Evolutionary conservation across 2,888 invertebrate species (phyloP).

Genomic region (Melipona bicolor): DNA sequence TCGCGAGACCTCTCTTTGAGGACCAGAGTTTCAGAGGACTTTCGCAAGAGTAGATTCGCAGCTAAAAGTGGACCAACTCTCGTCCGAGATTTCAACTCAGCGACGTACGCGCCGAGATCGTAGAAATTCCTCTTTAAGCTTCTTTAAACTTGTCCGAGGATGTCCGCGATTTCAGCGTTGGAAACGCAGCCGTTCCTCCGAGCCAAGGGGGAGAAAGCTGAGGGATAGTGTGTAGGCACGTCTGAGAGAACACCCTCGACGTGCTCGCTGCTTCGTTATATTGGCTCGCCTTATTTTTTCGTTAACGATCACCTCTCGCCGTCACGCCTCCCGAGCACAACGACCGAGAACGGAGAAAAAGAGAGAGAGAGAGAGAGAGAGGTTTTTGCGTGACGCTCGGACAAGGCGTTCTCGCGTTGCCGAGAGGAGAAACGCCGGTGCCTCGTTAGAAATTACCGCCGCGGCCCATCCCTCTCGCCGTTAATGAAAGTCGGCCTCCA

Average conservation of each 20-base stretch:
- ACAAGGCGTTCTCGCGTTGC: slow-evolving; percentile 53
- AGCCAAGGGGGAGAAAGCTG: not conserved
- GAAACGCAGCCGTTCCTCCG: no score
- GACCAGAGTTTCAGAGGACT: no score
- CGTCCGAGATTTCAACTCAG: no score
- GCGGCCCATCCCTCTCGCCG: slow-evolving; percentile 64
- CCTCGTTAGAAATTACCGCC: slow-evolving; percentile 71
- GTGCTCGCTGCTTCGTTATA: slow-evolving; percentile 34
- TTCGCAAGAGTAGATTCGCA: no score
- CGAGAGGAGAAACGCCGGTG: slow-evolving; percentile 36
- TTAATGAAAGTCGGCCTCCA: slow-evolving; percentile 68
- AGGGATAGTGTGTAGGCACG: slow-evolving; percentile 14
- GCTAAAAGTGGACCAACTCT: no score
- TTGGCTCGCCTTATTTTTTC: slow-evolving; percentile 63
- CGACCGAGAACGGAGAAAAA: not conserved
- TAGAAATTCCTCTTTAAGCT: no score
- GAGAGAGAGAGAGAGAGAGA: not conserved
- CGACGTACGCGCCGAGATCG: no score
- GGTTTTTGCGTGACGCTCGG: slow-evolving; percentile 60
- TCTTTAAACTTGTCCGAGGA: no score
- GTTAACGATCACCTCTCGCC: slow-evolving; percentile 67
- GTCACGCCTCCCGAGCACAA: slow-evolving; percentile 60
- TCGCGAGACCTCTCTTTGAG: no score
- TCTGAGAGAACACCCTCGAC: slow-evolving; percentile 10
- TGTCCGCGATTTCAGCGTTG: no score